These are phyloP conservation scores for Gortyna flavago DNA, from an alignment of 2,888 invertebrate genomes.

Conservation along the genomic window DNA sequence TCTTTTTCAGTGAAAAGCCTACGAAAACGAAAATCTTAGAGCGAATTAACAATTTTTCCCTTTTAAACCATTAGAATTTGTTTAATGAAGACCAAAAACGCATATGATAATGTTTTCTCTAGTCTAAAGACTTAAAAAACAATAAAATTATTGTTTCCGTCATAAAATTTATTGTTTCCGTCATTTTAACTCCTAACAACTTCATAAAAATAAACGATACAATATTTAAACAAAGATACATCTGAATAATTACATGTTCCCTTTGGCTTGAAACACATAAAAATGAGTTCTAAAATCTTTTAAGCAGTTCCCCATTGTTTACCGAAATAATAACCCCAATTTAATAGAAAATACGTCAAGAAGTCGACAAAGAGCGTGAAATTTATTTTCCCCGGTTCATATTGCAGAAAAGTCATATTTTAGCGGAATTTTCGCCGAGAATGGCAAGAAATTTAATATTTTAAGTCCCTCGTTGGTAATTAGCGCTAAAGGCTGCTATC, in stretches of 20 bases:
- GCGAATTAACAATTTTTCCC: neutral
- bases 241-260: neutral
- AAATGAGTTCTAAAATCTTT: conserved; percentile 6
- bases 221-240: neutral
- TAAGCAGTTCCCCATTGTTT: neutral
- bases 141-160: neutral
- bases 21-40: neutral
- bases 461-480: conserved; percentile 80
- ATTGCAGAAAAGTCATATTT: conserved; percentile 74
- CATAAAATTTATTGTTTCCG: neutral
- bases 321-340: conserved; percentile 13
- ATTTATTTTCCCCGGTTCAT: conserved; percentile 70
- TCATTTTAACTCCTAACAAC: neutral
- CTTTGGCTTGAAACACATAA: conserved; percentile 5
- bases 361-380: conserved; percentile 34
- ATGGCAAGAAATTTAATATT: conserved; percentile 79
- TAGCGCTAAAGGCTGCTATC: conserved; percentile 79
- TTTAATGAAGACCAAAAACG: no score
- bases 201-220: neutral
- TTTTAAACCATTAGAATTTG: neutral
- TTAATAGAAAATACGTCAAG: conserved; percentile 30
- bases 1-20: neutral
- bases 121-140: neutral
- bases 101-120: neutral
- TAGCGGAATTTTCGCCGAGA: conserved; percentile 72